Percentiles rank a stretch among this genome's conserved stretches.
Evolutionary conservation across 2,113 vertebrate species (phyloP).

Genomic region (Triplophysa tibetana): DNA sequence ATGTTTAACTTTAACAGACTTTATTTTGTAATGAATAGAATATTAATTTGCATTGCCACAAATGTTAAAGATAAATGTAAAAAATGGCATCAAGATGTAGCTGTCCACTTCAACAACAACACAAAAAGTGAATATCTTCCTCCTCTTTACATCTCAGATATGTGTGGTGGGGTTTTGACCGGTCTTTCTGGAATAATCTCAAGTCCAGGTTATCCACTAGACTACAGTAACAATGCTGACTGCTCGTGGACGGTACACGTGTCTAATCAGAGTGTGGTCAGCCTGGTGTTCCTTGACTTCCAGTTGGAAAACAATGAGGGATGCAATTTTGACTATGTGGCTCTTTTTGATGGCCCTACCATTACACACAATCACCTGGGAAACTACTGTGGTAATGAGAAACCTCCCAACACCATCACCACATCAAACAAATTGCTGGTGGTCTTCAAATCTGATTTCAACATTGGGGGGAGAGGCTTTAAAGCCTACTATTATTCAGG

Average conservation of each 20-base stretch:
- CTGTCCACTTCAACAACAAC: background rate
- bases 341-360: slow-evolving; percentile 83
- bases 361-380: slow-evolving; percentile 71
- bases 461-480: slow-evolving; percentile 93
- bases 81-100: background rate
- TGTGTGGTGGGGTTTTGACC: slow-evolving; percentile 88
- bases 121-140: background rate
- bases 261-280: slow-evolving; percentile 72
- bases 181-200: slow-evolving; percentile 90
- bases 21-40: background rate
- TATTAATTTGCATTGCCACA: background rate
- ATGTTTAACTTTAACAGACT: no score
- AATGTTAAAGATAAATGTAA: background rate
- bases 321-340: slow-evolving; percentile 91
- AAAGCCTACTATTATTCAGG: slow-evolving; percentile 94
- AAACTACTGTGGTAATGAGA: slow-evolving; percentile 82
- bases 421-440: slow-evolving; percentile 82
- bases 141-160: slow-evolving; percentile 71
- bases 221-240: slow-evolving; percentile 90
- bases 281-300: slow-evolving; percentile 89
- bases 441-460: slow-evolving; percentile 94
- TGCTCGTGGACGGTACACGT: slow-evolving; percentile 89
- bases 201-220: slow-evolving; percentile 89
- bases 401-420: slow-evolving; percentile 78
- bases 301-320: slow-evolving; percentile 88